Evolutionary conservation across 1,140 invertebrate genomes (phyloP).

Genomic region (Papilio machaon): DNA sequence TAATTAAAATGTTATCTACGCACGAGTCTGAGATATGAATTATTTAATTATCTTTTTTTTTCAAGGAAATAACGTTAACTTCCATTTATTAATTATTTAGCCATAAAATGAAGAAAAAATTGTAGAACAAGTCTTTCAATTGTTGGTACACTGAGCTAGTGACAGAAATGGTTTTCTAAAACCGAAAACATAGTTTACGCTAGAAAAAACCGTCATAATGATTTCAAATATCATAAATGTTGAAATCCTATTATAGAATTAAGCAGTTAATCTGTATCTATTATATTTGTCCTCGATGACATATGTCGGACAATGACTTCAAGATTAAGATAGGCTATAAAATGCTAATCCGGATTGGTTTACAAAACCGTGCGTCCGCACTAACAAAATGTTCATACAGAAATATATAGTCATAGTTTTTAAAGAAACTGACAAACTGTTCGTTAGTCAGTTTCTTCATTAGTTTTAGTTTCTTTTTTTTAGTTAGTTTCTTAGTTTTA

Average conservation of each 20-base stretch:
- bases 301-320: not conserved
- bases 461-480: too few species aligned
- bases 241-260: not conserved
- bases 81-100: not conserved
- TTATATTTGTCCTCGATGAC: not conserved
- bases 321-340: not conserved
- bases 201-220: too few species aligned
- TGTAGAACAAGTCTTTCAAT: too few species aligned
- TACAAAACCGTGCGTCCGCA: not conserved
- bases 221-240: not conserved
- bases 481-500: too few species aligned
- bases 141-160: too few species aligned
- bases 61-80: not conserved
- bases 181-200: too few species aligned
- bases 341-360: not conserved
- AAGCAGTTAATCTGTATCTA: slow-evolving; percentile 1
- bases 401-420: not conserved
- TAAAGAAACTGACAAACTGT: not conserved
- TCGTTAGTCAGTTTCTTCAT: too few species aligned
- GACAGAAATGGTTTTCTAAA: too few species aligned
- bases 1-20: slow-evolving; percentile 20
- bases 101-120: too few species aligned
- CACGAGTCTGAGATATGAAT: not conserved
- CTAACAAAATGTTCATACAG: not conserved
- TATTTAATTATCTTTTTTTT: not conserved